Percentiles rank a stretch among this genome's conserved stretches.
Conservation (phyloP, 2,797 vertebrate species). For the Aselliscus stoliczkanus region DNA sequence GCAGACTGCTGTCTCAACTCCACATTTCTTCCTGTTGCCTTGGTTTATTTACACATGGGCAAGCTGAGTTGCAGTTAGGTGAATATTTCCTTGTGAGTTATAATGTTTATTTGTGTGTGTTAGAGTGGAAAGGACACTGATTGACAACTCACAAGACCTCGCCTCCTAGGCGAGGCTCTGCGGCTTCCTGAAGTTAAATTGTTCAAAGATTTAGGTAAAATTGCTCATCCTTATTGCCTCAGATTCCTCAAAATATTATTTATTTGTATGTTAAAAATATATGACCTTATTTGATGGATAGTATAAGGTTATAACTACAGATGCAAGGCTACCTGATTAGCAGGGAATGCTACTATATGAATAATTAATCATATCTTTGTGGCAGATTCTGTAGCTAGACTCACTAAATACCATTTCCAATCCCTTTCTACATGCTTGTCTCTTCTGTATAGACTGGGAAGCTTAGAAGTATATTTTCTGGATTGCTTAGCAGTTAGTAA, state of each 20-base stretch:
- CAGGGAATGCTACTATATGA: background rate
- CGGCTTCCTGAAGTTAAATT: background rate
- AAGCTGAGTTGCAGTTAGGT: background rate
- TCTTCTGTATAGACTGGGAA: background rate
- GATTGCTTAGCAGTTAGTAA: background rate
- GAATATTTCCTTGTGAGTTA: constrained; percentile 30
- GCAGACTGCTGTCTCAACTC: background rate
- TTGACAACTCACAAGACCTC: background rate
- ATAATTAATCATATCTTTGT: background rate
- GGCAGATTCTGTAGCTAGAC: background rate
- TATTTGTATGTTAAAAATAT: background rate
- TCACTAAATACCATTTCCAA: background rate
- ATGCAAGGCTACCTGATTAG: background rate
- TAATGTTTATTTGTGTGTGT: background rate
- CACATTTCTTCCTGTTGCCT: constrained; percentile 23
- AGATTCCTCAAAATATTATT: background rate
- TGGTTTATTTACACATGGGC: background rate
- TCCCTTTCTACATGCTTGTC: background rate
- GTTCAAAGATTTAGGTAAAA: background rate
- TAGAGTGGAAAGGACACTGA: background rate
- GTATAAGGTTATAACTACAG: background rate
- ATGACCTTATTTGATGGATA: background rate
- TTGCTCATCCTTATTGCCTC: background rate
- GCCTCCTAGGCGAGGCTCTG: background rate
- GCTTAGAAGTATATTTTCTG: background rate